phyloP scores from a whole-genome alignment of 2,113 vertebrate species.

The Cacatua alba region DNA sequence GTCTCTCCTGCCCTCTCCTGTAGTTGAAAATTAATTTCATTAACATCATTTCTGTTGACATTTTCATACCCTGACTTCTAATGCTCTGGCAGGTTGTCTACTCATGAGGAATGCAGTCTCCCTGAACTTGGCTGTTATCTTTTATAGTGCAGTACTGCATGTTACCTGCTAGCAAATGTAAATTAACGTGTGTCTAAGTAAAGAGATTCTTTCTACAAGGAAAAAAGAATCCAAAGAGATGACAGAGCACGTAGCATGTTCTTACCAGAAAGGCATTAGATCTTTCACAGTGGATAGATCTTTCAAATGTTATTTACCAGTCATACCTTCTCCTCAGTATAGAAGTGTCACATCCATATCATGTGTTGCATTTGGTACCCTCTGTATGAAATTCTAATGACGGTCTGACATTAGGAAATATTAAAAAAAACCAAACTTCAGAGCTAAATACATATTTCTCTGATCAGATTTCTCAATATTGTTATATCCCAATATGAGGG shows the following conservation, averaged over 20 bases:
- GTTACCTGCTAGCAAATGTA: background rate
- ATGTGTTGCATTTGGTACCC: background rate
- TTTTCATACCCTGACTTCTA: background rate
- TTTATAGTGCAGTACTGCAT: background rate
- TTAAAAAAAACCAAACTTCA: background rate
- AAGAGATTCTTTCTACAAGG: background rate
- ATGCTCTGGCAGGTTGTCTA: background rate
- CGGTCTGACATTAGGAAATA: background rate
- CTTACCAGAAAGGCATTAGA: background rate
- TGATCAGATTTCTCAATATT: background rate
- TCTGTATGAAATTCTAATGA: background rate
- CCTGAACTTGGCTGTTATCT: background rate
- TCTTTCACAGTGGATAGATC: background rate
- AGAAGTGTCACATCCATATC: background rate
- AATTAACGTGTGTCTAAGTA: background rate
- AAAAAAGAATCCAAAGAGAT: background rate
- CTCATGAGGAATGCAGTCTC: background rate
- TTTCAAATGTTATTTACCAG: background rate
- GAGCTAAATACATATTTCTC: background rate
- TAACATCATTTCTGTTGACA: background rate
- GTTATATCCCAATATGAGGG: background rate
- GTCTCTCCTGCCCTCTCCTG: background rate
- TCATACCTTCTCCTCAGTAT: background rate
- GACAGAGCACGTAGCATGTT: background rate
- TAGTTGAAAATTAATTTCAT: background rate